phyloP scores from a whole-genome alignment of 2,797 vertebrate genomes.

The Sebastes reedi region DNA sequence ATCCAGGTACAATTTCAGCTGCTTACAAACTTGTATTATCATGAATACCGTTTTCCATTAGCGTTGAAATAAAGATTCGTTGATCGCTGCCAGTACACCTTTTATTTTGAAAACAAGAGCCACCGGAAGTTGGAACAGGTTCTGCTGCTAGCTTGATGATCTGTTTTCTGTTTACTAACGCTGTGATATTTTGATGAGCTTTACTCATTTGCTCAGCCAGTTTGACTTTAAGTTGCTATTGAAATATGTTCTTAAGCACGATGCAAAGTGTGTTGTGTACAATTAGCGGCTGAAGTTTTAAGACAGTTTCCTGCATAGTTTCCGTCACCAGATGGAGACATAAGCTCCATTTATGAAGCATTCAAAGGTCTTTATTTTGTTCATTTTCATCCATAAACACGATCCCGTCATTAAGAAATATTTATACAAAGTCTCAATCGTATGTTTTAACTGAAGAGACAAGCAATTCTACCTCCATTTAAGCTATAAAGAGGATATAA shows the following conservation, averaged over 20 bases:
- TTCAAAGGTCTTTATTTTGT: not conserved
- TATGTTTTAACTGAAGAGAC: not conserved
- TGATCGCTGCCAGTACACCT: too few relatives aligned
- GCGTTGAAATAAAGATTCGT: not conserved
- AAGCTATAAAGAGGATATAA: not conserved
- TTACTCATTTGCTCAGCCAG: not conserved
- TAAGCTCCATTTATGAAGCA: not conserved
- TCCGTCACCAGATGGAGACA: not conserved
- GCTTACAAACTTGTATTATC: not conserved
- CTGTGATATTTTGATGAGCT: not conserved
- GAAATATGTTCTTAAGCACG: not conserved
- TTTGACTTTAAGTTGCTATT: too few relatives aligned
- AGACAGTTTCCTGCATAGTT: not conserved
- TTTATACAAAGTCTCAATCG: not conserved
- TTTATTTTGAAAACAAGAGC: not conserved
- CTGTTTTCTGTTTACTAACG: not conserved
- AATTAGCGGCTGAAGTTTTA: not conserved
- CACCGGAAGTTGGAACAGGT: not conserved
- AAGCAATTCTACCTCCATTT: not conserved
- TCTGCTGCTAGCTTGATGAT: not conserved
- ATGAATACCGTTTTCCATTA: too few relatives aligned
- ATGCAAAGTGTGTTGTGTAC: not conserved
- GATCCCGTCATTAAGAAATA: not conserved
- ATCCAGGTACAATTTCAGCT: not conserved
- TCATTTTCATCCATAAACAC: not conserved